Conservation (phyloP, 1,140 invertebrate species). For the Ceratitis capitata region DNA sequence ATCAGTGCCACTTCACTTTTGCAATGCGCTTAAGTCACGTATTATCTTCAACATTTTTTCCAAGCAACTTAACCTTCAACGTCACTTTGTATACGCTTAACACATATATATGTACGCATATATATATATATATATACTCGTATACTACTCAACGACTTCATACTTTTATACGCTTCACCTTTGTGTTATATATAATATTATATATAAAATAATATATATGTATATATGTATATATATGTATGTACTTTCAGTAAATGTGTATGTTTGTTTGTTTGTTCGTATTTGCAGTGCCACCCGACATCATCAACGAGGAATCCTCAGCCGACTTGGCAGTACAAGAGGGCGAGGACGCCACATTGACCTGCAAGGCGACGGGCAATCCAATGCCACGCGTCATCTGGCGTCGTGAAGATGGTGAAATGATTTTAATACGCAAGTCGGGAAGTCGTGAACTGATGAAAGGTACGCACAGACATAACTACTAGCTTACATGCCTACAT, state of each 20-base stretch:
- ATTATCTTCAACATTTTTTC: constrained; percentile 24
- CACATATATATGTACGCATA: neutral
- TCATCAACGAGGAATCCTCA: constrained; percentile 79
- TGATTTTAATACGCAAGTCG: constrained; percentile 73
- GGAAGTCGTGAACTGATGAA: constrained; percentile 72
- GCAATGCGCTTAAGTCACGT: constrained; percentile 26
- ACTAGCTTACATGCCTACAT: too few species aligned
- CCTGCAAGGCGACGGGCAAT: constrained; percentile 80
- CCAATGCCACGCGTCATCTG: constrained; percentile 77
- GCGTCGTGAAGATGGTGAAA: constrained; percentile 76
- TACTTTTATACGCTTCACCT: neutral
- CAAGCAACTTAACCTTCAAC: constrained; percentile 20
- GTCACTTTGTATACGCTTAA: constrained; percentile 1
- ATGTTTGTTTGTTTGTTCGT: neutral
- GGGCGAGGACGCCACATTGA: constrained; percentile 83
- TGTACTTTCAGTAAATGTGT: neutral
- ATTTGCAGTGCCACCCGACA: constrained; percentile 78
- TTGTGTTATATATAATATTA: too few species aligned
- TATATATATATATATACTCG: neutral
- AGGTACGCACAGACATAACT: constrained; percentile 64
- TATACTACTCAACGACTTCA: too few species aligned
- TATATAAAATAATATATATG: too few species aligned
- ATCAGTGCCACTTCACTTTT: constrained; percentile 29
- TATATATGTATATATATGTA: neutral
- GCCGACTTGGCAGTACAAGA: constrained; percentile 81